phyloP scores from a whole-genome alignment of 2,888 invertebrate genomes.

The Parelbella ahira region DNA sequence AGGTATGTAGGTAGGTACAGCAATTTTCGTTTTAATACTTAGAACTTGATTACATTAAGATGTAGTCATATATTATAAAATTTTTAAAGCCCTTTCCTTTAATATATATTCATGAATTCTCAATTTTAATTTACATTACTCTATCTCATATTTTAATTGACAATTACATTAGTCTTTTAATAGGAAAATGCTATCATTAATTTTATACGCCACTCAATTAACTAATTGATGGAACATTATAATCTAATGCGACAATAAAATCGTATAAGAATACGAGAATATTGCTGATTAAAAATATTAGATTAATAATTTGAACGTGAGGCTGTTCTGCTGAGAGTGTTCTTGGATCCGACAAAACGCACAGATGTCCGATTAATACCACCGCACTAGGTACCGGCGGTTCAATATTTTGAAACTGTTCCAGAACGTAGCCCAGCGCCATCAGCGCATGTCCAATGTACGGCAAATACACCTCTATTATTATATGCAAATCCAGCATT shows the following conservation, averaged over 20 bases:
- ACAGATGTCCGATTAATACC: slow-evolving; percentile 58
- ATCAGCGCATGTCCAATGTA: slow-evolving; percentile 58
- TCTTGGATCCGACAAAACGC: slow-evolving; percentile 50
- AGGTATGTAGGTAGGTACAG: no score
- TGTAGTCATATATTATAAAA: no score
- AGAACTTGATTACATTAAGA: no score
- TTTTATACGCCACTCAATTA: no score
- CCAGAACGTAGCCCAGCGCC: slow-evolving; percentile 61
- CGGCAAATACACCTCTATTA: slow-evolving; percentile 45
- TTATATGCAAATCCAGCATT: slow-evolving; percentile 40
- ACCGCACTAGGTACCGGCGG: slow-evolving; percentile 61
- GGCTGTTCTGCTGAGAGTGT: slow-evolving; percentile 42
- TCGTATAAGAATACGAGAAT: slow-evolving; percentile 56
- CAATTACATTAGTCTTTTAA: no score
- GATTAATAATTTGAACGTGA: slow-evolving; percentile 45
- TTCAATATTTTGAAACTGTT: slow-evolving; percentile 46
- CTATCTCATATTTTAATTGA: no score
- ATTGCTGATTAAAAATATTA: slow-evolving; percentile 54
- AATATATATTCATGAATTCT: no score
- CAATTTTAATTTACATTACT: no score
- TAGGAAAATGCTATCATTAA: no score
- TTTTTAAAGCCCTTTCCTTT: no score
- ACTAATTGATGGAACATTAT: slow-evolving; percentile 22
- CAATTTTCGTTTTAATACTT: no score
- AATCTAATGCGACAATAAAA: slow-evolving; percentile 31